Evolutionary conservation across 2,797 vertebrate species (phyloP).

Genomic region (Todus mexicanus): DNA sequence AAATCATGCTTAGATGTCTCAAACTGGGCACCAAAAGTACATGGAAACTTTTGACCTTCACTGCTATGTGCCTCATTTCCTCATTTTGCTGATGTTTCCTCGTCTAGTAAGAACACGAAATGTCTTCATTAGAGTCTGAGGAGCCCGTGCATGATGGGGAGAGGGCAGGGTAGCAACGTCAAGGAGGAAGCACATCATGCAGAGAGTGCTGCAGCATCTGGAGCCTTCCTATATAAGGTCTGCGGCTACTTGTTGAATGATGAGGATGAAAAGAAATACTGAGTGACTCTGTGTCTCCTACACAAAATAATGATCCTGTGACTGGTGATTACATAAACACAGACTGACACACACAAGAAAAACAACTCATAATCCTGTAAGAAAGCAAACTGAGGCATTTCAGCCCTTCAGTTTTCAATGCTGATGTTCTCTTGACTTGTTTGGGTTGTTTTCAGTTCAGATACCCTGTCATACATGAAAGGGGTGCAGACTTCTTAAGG

Average conservation of each 20-base stretch:
- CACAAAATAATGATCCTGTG: background rate
- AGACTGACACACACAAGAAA: background rate
- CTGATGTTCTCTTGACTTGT: background rate
- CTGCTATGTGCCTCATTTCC: conserved; percentile 33
- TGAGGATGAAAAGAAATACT: background rate
- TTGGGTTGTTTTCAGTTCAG: background rate
- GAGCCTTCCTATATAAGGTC: background rate
- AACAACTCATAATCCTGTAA: background rate
- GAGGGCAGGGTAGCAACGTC: background rate
- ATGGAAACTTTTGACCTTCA: conserved; percentile 59
- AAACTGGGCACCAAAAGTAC: conserved; percentile 7
- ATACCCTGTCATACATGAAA: background rate
- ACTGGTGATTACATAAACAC: background rate
- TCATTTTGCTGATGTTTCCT: background rate
- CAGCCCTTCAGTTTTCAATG: background rate
- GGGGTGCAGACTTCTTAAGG: background rate
- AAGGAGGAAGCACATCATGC: background rate
- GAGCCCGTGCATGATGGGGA: background rate
- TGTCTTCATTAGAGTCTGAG: background rate
- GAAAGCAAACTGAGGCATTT: background rate
- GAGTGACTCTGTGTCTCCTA: fast-evolving
- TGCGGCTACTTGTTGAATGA: background rate
- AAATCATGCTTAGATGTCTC: background rate
- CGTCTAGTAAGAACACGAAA: background rate
- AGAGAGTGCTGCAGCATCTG: background rate